These are phyloP conservation scores for Drosophila sucinea DNA, from an alignment of 1,140 invertebrate species.

Conservation along the genomic window DNA sequence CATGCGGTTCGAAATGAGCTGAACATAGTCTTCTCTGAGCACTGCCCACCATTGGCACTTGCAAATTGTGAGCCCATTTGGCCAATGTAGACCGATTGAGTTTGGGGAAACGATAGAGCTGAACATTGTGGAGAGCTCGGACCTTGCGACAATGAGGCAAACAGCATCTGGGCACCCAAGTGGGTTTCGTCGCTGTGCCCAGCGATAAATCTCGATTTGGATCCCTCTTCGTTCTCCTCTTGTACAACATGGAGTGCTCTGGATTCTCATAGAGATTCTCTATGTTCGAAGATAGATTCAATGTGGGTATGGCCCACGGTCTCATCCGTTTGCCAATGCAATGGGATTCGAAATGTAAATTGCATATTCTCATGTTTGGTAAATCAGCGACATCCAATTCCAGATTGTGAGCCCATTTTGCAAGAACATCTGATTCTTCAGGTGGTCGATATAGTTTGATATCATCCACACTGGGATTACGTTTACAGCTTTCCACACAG, in stretches of 20 bases:
- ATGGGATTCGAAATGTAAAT: constrained; percentile 74
- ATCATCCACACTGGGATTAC: constrained; percentile 76
- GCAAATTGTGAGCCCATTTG: constrained; percentile 78
- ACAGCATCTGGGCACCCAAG: constrained; percentile 76
- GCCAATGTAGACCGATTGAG: constrained; percentile 72
- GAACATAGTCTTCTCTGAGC: constrained; percentile 72
- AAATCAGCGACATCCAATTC: constrained; percentile 56
- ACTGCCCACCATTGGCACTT: constrained; percentile 68
- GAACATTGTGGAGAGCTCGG: constrained; percentile 67
- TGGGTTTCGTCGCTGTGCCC: constrained; percentile 48
- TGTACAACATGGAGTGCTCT: constrained; percentile 67
- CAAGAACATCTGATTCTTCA: constrained; percentile 63
- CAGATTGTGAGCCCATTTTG: constrained; percentile 78
- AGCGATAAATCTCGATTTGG: constrained; percentile 20
- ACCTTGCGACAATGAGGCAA: constrained; percentile 75
- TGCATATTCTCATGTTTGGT: constrained; percentile 63
- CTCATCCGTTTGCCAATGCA: constrained; percentile 79
- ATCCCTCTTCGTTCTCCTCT: constrained; percentile 51
- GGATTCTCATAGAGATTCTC: constrained; percentile 79
- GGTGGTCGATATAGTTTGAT: constrained; percentile 75
- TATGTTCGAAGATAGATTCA: constrained; percentile 67
- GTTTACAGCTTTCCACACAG: constrained; percentile 72
- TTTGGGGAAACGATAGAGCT: constrained; percentile 75
- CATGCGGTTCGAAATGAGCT: constrained; percentile 72
- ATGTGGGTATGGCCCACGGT: constrained; percentile 74